Percentiles rank a stretch among this genome's conserved stretches.
phyloP scores from a whole-genome alignment of 2,888 invertebrate species.

The Merodon equestris region DNA sequence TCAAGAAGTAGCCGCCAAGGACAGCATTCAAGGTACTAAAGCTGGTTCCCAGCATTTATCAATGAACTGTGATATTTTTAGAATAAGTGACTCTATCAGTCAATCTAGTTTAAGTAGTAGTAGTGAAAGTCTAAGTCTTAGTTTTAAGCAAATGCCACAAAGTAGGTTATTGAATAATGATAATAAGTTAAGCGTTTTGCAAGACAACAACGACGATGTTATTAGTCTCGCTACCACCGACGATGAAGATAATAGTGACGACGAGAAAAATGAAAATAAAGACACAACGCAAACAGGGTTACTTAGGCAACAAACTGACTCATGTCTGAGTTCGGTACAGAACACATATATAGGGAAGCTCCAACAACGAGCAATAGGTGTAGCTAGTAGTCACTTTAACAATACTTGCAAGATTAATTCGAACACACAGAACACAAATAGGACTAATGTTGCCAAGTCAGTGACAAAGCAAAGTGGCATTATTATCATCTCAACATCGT shows the following conservation, averaged over 20 bases:
- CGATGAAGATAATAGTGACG: conserved; percentile 1
- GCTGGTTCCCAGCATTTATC: conserved; percentile 56
- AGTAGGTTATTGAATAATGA: conserved; percentile 22
- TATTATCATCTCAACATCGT: conserved; percentile 26
- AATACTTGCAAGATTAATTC: neutral
- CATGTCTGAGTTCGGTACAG: conserved; percentile 2
- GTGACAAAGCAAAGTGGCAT: neutral
- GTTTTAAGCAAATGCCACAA: conserved; percentile 33
- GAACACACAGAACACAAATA: neutral
- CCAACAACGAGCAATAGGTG: conserved; percentile 20
- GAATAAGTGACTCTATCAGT: conserved; percentile 35
- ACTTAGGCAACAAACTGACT: conserved; percentile 10
- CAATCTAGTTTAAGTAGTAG: conserved; percentile 35
- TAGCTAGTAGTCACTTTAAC: neutral
- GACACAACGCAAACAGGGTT: neutral
- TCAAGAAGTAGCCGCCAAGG: too few relatives aligned
- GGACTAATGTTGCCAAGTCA: too few relatives aligned
- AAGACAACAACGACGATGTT: conserved; percentile 4
- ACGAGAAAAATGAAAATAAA: conserved; percentile 2
- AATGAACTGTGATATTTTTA: conserved; percentile 59
- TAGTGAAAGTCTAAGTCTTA: conserved; percentile 36
- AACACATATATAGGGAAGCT: conserved; percentile 15
- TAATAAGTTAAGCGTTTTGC: conserved; percentile 18
- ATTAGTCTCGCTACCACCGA: conserved; percentile 32
- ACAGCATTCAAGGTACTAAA: conserved; percentile 46